Conservation (phyloP, 64 coral and sea anemone genomes). For the Montipora efflorescens region DNA sequence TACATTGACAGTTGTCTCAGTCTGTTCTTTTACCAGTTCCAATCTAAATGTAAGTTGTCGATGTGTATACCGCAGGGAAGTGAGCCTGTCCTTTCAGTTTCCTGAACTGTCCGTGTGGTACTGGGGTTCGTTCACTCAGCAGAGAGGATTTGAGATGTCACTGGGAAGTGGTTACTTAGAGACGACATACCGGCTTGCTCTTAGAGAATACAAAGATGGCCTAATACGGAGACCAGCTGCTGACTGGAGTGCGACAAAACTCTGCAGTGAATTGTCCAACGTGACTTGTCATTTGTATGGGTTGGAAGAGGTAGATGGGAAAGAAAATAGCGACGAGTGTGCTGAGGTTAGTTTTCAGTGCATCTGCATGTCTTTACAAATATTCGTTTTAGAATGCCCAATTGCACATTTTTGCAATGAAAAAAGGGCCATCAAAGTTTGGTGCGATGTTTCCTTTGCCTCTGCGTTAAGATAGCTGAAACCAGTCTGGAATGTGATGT, state of each 20-base stretch:
- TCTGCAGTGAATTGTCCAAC: slow-evolving; percentile 76
- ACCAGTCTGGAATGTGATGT: too few relatives aligned
- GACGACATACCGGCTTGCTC: slow-evolving; percentile 72
- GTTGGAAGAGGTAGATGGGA: slow-evolving; percentile 77
- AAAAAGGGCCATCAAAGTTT: not conserved
- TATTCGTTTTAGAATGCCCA: not conserved
- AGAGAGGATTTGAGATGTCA: slow-evolving; percentile 85
- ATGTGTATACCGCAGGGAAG: slow-evolving; percentile 58
- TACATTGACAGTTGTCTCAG: too few relatives aligned
- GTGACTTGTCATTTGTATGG: slow-evolving; percentile 98
- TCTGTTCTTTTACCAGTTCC: not conserved
- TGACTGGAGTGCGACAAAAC: slow-evolving; percentile 89
- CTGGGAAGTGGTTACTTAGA: slow-evolving; percentile 74
- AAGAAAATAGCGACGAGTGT: slow-evolving; percentile 73
- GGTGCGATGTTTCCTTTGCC: too few relatives aligned
- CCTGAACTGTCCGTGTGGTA: slow-evolving; percentile 87
- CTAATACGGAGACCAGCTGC: slow-evolving; percentile 81
- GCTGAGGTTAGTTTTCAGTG: slow-evolving; percentile 40
- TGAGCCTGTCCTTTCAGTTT: slow-evolving; percentile 83
- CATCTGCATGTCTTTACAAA: not conserved
- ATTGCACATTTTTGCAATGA: not conserved
- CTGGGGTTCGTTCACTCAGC: slow-evolving; percentile 94
- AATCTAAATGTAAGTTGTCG: not conserved
- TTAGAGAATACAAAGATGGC: slow-evolving; percentile 73
- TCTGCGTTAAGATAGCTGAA: too few relatives aligned